Evolutionary conservation across 2,113 vertebrate genomes (phyloP), one percentile per base, ranked within the genome.

Genomic region (Aspidoscelis tigris): DNA sequence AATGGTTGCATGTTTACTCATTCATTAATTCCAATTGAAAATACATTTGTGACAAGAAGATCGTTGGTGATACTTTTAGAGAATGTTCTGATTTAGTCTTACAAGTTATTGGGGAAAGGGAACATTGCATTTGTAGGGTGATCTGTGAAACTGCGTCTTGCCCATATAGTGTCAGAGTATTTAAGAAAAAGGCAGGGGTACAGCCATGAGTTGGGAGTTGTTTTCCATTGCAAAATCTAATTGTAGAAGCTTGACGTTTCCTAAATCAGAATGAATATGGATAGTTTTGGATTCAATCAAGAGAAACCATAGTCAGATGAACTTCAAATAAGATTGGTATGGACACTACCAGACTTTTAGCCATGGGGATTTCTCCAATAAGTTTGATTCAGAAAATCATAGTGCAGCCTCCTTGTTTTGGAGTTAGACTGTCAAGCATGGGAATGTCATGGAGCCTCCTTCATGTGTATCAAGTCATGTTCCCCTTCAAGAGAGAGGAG

Each of bases 401-500:
- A 33, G 18, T 14, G 33, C 24, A 39, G 50, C n/a, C 14, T 68
- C 9, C 39, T 44, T 5, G 44, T 33, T 53, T 83, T 22, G 69
- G 39, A 1, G 16, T 26, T 22, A 77, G 75, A 61, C 9, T 7
- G 16, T 22, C 22, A 58, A 58, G 9, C 22, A 43, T 53, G 22
- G 47, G 39, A 82, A 20, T 73, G 53, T 6, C 18, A 14, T 76
- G 24, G 70, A 26, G 61, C 55, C 3, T 5, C 11, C 43, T 18
- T 41, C 14, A 47, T 21, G 44, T 55, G 50, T 33, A 43, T 12
- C 58, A 26, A 4, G n/a, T 47, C 18, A 64, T 2, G 47, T 18
- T 14, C 3, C 0, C 0, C n/a, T 72, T 41, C 9, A n/a, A 64
- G n/a, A 33, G 43, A 12, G 43, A 41, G 55, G 77, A 22, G 43